Percentiles rank a stretch among this genome's conserved stretches.
Evolutionary conservation across 1,140 invertebrate genomes (phyloP).

Genomic region (Heterodera carotae): DNA sequence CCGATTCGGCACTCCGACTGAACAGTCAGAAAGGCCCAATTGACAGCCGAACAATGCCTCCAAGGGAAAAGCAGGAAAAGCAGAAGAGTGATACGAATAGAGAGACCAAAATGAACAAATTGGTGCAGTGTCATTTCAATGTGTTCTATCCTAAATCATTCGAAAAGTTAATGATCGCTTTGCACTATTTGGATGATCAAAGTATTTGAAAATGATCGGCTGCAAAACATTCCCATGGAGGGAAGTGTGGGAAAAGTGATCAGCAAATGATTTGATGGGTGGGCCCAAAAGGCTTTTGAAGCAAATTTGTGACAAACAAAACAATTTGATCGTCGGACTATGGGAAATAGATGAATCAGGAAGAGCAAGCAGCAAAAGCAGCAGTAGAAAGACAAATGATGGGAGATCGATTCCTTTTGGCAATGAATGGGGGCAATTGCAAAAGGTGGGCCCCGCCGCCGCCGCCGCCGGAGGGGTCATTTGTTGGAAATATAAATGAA

Average conservation of each 20-base stretch:
- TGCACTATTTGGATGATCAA: too few relatives aligned
- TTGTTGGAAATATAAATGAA: neutral
- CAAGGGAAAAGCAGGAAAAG: neutral
- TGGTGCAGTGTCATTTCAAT: neutral
- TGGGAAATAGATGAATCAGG: neutral
- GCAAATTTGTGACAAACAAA: neutral
- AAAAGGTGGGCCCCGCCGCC: neutral
- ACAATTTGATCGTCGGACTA: neutral
- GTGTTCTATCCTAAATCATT: too few relatives aligned
- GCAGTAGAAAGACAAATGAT: neutral
- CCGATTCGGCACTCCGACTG: conserved; percentile 23
- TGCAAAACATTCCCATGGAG: too few relatives aligned
- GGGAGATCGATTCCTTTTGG: neutral
- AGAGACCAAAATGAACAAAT: neutral
- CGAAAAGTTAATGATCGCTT: too few relatives aligned
- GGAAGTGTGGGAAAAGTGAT: too few relatives aligned
- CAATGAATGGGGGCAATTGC: neutral
- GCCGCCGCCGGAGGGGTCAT: neutral
- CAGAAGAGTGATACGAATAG: neutral
- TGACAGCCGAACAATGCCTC: neutral
- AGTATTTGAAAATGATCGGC: too few relatives aligned
- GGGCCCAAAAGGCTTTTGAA: neutral
- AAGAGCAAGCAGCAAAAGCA: neutral
- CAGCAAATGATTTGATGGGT: neutral
- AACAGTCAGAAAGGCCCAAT: conserved; percentile 30